Conservation (phyloP, 30 jellyfish, hydroid and myxozoan species). For the Aurelia aurita complex sp. Pacific region DNA sequence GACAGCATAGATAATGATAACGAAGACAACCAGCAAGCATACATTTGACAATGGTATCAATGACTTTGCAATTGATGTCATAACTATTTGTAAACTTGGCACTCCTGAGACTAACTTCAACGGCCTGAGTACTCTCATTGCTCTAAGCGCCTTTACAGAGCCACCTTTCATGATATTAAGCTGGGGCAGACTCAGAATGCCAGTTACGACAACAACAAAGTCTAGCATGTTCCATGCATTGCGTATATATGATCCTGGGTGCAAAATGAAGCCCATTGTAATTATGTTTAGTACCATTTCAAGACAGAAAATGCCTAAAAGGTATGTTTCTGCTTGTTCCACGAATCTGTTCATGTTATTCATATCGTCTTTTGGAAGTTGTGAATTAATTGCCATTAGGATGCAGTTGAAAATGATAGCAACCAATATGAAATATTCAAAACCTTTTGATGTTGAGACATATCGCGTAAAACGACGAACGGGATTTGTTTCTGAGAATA, state of each 20-base stretch:
- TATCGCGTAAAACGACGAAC: slow-evolving; percentile 59
- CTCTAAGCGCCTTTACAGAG: slow-evolving; percentile 85
- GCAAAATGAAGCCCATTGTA: slow-evolving; percentile 86
- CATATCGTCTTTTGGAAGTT: slow-evolving; percentile 79
- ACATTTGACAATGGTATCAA: slow-evolving; percentile 78
- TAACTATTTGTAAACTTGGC: slow-evolving; percentile 89
- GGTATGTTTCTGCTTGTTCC: slow-evolving; percentile 88
- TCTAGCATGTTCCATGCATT: slow-evolving; percentile 87
- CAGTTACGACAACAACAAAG: slow-evolving; percentile 93
- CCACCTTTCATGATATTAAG: slow-evolving; percentile 69
- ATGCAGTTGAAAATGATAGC: slow-evolving; percentile 85
- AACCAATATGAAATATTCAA: slow-evolving; percentile 78
- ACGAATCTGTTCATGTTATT: slow-evolving; percentile 51
- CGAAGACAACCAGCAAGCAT: slow-evolving; percentile 81
- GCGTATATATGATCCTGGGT: slow-evolving; percentile 93
- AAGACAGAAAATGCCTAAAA: slow-evolving; percentile 76
- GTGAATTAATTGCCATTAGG: slow-evolving; percentile 84
- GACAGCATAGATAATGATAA: slow-evolving; percentile 79
- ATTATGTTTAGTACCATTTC: slow-evolving; percentile 81
- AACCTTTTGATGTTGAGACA: slow-evolving; percentile 66
- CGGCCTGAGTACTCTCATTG: slow-evolving; percentile 89
- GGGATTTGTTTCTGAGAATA: slow-evolving; percentile 51
- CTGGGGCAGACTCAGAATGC: slow-evolving; percentile 71
- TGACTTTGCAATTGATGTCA: slow-evolving; percentile 88
- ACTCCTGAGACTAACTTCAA: slow-evolving; percentile 89